Conservation (phyloP, 2,797 vertebrate genomes). For the Etheostoma nigrum region DNA sequence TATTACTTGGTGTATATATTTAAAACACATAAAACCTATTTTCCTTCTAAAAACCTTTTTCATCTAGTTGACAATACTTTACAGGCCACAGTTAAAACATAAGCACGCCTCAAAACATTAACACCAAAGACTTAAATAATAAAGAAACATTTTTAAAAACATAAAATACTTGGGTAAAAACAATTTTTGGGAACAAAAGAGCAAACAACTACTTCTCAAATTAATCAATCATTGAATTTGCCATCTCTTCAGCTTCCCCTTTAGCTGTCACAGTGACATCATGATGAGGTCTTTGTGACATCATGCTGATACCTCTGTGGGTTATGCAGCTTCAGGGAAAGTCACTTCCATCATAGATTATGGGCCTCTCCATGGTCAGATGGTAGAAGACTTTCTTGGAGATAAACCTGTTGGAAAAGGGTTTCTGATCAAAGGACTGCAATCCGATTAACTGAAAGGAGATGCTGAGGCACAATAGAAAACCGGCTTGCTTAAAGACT, state of each 20-base stretch:
- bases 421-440: constrained; percentile 36
- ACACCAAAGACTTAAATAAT: constrained; percentile 42
- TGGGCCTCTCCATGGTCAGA: constrained; percentile 91
- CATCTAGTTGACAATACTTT: constrained; percentile 22
- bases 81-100: constrained; percentile 31
- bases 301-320: constrained; percentile 11
- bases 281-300: constrained; percentile 16
- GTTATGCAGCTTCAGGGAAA: constrained; percentile 79
- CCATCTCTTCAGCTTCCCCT: constrained; percentile 17
- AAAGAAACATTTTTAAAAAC: neutral
- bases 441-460: constrained; percentile 17
- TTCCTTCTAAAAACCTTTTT: constrained; percentile 12
- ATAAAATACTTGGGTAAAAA: constrained; percentile 55
- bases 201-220: neutral
- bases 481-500: neutral
- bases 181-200: constrained; percentile 7
- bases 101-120: constrained; percentile 27
- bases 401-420: constrained; percentile 88
- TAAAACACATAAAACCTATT: constrained; percentile 29
- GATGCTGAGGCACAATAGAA: neutral
- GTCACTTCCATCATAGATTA: constrained; percentile 97
- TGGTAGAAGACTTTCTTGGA: constrained; percentile 95
- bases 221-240: constrained; percentile 17
- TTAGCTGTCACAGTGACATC: constrained; percentile 18
- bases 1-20: constrained; percentile 40